A percentile compares a stretch with the other conserved stretches of the same genome.
Conservation (phyloP, 1,140 invertebrate genomes). For the Danaus melanippus region DNA sequence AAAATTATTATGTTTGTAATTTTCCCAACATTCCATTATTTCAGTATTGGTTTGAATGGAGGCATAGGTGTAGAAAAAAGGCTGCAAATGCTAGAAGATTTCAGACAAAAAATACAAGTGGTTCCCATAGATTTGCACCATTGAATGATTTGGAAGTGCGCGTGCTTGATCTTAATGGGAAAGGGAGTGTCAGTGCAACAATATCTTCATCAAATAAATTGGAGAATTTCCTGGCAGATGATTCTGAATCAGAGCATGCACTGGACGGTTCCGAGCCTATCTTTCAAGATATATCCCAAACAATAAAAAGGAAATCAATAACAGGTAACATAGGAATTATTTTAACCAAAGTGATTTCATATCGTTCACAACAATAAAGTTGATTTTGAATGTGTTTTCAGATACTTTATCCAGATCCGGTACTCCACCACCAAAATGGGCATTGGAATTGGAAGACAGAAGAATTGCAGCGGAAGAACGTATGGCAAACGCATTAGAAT, state of each 20-base stretch:
- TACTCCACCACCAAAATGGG: conserved; percentile 56
- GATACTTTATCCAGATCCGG: conserved; percentile 20
- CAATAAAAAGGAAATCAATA: conserved; percentile 4
- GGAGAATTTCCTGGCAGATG: conserved; percentile 35
- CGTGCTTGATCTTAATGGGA: conserved; percentile 45
- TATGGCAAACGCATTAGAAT: conserved; percentile 47
- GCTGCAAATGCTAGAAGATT: conserved; percentile 40
- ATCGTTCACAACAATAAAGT: not conserved
- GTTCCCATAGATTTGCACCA: conserved; percentile 38
- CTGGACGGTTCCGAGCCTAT: conserved; percentile 10
- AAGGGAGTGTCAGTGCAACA: conserved; percentile 23
- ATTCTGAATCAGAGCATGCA: conserved; percentile 38
- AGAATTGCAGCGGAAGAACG: conserved; percentile 53
- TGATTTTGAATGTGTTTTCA: conserved; percentile 18
- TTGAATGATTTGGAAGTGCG: conserved; percentile 57
- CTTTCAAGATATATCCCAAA: conserved; percentile 1
- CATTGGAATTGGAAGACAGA: conserved; percentile 52
- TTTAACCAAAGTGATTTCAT: no score
- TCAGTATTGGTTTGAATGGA: conserved; percentile 65
- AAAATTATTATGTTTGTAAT: no score
- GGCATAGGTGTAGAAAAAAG: conserved; percentile 61
- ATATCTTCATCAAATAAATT: conserved; percentile 31
- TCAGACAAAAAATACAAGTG: conserved; percentile 27
- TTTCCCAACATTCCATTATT: no score
- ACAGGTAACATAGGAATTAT: conserved; percentile 6